Base-by-base conservation (phyloP, 1,140 invertebrate genomes). In the Drosophila busckii region DNA sequence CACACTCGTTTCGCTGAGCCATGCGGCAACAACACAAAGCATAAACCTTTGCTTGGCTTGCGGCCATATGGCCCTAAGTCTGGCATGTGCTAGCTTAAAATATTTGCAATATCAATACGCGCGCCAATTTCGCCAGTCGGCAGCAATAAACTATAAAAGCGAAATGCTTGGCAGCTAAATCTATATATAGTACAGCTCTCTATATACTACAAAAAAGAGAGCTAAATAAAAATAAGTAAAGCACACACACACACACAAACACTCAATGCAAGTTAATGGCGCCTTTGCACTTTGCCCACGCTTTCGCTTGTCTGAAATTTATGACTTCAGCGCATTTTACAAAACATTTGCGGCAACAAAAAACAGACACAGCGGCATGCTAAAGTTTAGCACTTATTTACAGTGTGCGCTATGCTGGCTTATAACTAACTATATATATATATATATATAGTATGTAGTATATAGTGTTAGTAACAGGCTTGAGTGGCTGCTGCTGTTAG, bases 91-190 rank as follows among this genome's bases (percentile, higher is more conserved):
- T 46, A 59, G 63, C 75, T 73, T 78, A 73, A n/a, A 73, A 73
- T 59, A 78, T 73, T 78, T 78, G 73, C 60, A 82, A 42, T 75
- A 53, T 80, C 73, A 80, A 78, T 78, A 82, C 73, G 44, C 55
- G 56, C 49, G 49, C 71, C 67, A 59, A 73, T 80, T 80, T 66
- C 32, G 23, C 68, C 75, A 80, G 68, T 80, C 52, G 59, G 75
- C 73, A 82, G 82, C 73, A 82, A 80, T 80, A 82, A 82, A 80
- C 73, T 80, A 82, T 82, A 73, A 80, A 80, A 69, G 75, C 75
- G 60, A 67, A 73, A 65, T 80, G 73, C 73, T 82, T 54, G n/a
- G 50, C 54, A 63, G 73, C 59, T 32, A 34, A 61, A 50, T 82
- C 75, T 73, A 68, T 65, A 54, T 73, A 61, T 55, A 41, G 46